phyloP scores from a whole-genome alignment of 1,140 invertebrate species.

The Cyclargus thomasi region DNA sequence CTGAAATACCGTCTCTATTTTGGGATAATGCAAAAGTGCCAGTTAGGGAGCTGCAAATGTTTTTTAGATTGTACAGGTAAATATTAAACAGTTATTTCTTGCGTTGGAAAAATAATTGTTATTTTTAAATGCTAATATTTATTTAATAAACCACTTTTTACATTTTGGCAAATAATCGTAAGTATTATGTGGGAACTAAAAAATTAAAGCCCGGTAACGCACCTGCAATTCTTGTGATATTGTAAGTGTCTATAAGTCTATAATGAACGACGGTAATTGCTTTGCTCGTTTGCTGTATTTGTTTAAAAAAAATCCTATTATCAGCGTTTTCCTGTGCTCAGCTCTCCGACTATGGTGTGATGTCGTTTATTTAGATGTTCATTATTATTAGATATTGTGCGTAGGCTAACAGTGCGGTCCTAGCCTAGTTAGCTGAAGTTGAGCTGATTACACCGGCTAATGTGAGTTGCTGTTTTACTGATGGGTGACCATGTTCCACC shows the following conservation, averaged over 20 bases:
- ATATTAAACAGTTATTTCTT: background rate
- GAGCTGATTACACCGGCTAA: background rate
- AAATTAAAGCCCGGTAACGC: too few relatives aligned
- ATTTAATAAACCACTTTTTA: too few relatives aligned
- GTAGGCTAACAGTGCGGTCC: constrained; percentile 12
- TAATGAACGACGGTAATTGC: too few relatives aligned
- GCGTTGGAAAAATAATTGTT: background rate
- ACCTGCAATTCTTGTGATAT: too few relatives aligned
- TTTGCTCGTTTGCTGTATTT: too few relatives aligned
- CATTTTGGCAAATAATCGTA: too few relatives aligned
- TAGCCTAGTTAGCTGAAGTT: constrained; percentile 10
- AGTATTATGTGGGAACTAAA: too few relatives aligned
- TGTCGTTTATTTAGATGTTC: constrained; percentile 15
- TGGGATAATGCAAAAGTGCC: background rate
- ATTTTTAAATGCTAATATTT: too few relatives aligned
- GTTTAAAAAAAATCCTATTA: background rate
- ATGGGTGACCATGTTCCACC: background rate
- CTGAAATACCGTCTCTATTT: background rate
- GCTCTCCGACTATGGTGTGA: background rate
- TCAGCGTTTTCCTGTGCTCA: background rate
- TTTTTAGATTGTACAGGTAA: background rate
- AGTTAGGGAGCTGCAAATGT: background rate
- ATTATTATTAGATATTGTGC: constrained; percentile 16
- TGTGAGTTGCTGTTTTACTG: background rate
- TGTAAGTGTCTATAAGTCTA: too few relatives aligned